Percentiles rank a stretch among this genome's conserved stretches.
Conservation (phyloP, 1,140 invertebrate species). For the Zaprionus capensis region DNA sequence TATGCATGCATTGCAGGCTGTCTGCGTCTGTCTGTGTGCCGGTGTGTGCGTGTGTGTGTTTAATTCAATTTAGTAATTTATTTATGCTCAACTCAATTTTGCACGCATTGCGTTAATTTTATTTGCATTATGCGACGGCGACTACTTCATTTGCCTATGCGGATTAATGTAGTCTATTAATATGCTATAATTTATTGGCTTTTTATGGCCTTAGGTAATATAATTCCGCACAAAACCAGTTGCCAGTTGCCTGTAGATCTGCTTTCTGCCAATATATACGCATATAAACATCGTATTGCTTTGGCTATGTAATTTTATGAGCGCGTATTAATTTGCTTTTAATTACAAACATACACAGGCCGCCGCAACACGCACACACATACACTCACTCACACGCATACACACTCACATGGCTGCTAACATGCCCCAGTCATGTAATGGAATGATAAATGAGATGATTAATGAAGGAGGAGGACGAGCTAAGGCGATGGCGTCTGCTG, state of each 20-base stretch:
- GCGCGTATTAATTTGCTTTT: constrained; percentile 33
- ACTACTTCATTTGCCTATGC: not conserved
- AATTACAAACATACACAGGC: constrained; percentile 31
- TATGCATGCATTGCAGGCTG: not conserved
- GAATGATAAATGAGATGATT: constrained; percentile 69
- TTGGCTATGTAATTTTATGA: constrained; percentile 14
- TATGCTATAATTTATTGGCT: constrained; percentile 7
- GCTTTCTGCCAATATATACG: not conserved
- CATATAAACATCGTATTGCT: constrained; percentile 8
- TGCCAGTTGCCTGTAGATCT: not conserved
- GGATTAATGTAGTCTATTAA: constrained; percentile 15
- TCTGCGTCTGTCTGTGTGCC: not conserved
- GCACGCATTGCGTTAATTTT: constrained; percentile 2
- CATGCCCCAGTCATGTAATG: not conserved
- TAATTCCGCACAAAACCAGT: constrained; percentile 1
- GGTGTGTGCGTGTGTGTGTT: too few relatives aligned
- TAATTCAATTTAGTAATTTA: not conserved
- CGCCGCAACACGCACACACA: not conserved
- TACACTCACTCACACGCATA: not conserved
- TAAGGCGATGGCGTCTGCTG: constrained; percentile 3
- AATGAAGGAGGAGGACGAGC: constrained; percentile 53
- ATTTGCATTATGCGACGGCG: not conserved
- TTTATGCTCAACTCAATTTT: constrained; percentile 1
- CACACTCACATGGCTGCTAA: not conserved
- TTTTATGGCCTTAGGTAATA: constrained; percentile 16